Conservation (phyloP, 2,797 vertebrate species). For the Cetoscarus ocellatus region DNA sequence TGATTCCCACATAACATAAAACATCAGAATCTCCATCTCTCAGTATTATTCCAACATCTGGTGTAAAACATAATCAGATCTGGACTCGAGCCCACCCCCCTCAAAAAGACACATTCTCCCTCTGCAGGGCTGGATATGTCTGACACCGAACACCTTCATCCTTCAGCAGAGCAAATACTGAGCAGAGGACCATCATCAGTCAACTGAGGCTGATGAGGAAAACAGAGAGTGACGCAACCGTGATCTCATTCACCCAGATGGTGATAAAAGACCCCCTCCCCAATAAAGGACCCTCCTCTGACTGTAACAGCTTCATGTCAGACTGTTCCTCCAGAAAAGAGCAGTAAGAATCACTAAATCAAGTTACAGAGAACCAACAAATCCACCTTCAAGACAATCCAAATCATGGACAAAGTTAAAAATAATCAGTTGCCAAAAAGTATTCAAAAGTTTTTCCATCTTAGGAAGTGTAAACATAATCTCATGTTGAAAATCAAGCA, state of each 20-base stretch:
- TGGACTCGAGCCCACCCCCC: neutral
- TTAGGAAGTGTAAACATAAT: too few species aligned
- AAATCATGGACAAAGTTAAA: too few species aligned
- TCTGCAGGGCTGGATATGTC: neutral
- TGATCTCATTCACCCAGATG: constrained; percentile 31
- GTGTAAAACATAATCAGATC: constrained; percentile 21
- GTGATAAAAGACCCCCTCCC: constrained; percentile 18
- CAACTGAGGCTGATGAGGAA: constrained; percentile 41
- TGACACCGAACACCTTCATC: constrained; percentile 5
- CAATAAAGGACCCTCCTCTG: constrained; percentile 18
- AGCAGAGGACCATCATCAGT: constrained; percentile 27
- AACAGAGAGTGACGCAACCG: constrained; percentile 30
- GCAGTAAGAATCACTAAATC: too few species aligned
- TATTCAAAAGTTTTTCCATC: too few species aligned
- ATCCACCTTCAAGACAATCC: too few species aligned
- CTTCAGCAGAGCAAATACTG: constrained; percentile 28
- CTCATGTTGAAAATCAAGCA: too few species aligned
- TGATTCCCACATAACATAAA: constrained; percentile 10
- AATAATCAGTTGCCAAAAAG: too few species aligned
- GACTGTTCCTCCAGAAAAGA: too few species aligned
- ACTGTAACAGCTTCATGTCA: constrained; percentile 24
- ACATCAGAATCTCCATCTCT: constrained; percentile 1
- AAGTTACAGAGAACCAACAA: too few species aligned
- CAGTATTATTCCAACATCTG: constrained; percentile 40
- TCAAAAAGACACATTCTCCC: neutral